phyloP scores from a whole-genome alignment of 2,888 invertebrate species.

The Tupiocoris notatus region DNA sequence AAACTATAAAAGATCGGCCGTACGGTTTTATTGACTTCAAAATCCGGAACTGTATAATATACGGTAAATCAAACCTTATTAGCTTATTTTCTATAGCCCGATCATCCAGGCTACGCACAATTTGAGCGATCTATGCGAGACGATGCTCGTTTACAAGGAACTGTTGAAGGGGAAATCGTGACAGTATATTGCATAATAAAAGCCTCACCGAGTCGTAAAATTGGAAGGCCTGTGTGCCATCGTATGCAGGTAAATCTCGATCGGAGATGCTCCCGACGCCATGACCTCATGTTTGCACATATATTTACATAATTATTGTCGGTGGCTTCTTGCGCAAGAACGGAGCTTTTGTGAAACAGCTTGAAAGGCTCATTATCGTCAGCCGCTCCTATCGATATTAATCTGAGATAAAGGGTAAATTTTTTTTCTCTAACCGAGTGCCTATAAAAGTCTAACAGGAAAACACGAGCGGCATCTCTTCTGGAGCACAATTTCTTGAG shows the following conservation, averaged over 20 bases:
- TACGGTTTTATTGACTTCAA: background rate
- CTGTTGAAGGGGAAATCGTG: conserved; percentile 21
- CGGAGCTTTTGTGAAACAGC: conserved; percentile 7
- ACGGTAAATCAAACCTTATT: background rate
- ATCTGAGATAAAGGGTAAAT: background rate
- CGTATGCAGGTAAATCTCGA: conserved; percentile 20
- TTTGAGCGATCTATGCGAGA: background rate
- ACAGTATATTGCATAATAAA: conserved; percentile 17
- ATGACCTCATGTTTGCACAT: conserved; percentile 27
- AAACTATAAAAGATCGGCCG: background rate
- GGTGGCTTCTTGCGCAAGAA: background rate
- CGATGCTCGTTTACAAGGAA: background rate
- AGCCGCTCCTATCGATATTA: background rate
- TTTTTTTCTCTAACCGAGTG: no score
- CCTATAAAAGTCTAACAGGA: no score
- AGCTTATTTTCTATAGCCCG: background rate
- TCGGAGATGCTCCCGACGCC: conserved; percentile 9
- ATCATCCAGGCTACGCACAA: background rate
- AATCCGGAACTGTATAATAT: background rate
- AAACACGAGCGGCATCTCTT: no score
- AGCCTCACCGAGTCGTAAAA: conserved; percentile 15
- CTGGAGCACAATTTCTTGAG: no score
- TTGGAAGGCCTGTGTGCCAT: background rate
- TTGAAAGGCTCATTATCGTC: background rate
- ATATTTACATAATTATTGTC: conserved; percentile 25